These are phyloP conservation scores for Drosophila santomea DNA, from an alignment of 1,140 invertebrate genomes.

Conservation along the genomic window DNA sequence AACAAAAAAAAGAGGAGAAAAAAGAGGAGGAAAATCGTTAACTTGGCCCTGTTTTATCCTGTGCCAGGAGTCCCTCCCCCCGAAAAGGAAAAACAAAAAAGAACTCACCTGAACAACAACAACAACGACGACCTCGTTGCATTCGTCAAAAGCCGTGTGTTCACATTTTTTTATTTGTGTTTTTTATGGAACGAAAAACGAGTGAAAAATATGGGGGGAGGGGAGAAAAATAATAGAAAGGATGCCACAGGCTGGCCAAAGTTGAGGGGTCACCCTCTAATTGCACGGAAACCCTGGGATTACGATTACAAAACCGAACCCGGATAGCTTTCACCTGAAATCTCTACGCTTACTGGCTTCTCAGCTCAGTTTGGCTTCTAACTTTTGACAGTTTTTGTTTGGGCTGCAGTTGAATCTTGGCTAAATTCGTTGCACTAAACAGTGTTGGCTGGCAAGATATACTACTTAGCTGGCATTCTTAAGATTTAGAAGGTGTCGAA, in stretches of 20 bases:
- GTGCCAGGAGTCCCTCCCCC: slow-evolving; percentile 13
- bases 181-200: slow-evolving; percentile 7
- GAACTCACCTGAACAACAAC: slow-evolving; percentile 22
- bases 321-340: background rate
- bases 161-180: slow-evolving; percentile 26
- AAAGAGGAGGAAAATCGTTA: slow-evolving; percentile 65
- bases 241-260: slow-evolving; percentile 20
- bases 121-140: slow-evolving; percentile 64
- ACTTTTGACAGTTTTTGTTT: slow-evolving; percentile 6
- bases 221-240: slow-evolving; percentile 11
- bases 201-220: slow-evolving; percentile 17
- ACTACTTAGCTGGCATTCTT: too few relatives aligned
- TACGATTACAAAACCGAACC: background rate
- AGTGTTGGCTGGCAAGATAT: too few relatives aligned
- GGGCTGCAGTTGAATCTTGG: background rate
- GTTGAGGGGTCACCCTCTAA: slow-evolving; percentile 37
- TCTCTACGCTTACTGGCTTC: background rate
- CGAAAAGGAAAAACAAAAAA: slow-evolving; percentile 7
- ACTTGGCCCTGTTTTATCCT: slow-evolving; percentile 59
- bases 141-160: slow-evolving; percentile 66
- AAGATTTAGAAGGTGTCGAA: too few relatives aligned
- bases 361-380: slow-evolving; percentile 6
- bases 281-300: slow-evolving; percentile 32
- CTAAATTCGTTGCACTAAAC: background rate
- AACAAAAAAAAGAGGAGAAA: background rate